Percentiles rank a stretch among this genome's conserved stretches.
phyloP scores from a whole-genome alignment of 2,113 vertebrate genomes.

The Otis tarda region DNA sequence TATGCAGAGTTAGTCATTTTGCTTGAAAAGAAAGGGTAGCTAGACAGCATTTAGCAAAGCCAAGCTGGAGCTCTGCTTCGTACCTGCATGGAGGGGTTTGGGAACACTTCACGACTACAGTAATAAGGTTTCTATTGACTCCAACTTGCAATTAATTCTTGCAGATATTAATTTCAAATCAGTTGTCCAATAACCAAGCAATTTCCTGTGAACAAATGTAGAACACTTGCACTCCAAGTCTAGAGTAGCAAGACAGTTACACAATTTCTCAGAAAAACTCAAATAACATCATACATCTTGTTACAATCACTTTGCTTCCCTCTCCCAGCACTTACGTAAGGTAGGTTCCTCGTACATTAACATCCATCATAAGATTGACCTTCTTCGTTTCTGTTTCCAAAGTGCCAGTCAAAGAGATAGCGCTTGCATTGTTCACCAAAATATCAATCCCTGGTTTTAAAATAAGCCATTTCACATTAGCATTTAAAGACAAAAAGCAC shows the following conservation, averaged over 20 bases:
- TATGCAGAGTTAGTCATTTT: neutral
- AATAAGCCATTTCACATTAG: constrained; percentile 55
- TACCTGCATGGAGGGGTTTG: neutral
- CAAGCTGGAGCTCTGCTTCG: neutral
- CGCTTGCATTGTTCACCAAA: constrained; percentile 97
- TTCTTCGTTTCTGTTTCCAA: constrained; percentile 91
- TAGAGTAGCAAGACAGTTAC: neutral
- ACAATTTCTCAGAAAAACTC: neutral
- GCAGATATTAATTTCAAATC: neutral
- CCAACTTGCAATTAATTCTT: neutral
- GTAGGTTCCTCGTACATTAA: constrained; percentile 95
- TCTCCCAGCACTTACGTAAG: constrained; percentile 82
- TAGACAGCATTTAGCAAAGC: neutral
- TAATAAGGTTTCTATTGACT: neutral
- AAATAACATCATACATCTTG: neutral
- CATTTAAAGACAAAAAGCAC: neutral
- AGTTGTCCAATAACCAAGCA: neutral
- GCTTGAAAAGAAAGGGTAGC: neutral
- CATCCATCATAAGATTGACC: constrained; percentile 93
- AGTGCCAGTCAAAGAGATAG: constrained; percentile 93
- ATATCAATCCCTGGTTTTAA: constrained; percentile 89
- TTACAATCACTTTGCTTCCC: neutral
- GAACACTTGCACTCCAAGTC: neutral
- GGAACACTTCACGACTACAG: neutral
- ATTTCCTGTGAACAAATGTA: neutral